These are phyloP conservation scores for Octonoba sinensis DNA, from an alignment of 2,888 invertebrate species.

Conservation along the genomic window DNA sequence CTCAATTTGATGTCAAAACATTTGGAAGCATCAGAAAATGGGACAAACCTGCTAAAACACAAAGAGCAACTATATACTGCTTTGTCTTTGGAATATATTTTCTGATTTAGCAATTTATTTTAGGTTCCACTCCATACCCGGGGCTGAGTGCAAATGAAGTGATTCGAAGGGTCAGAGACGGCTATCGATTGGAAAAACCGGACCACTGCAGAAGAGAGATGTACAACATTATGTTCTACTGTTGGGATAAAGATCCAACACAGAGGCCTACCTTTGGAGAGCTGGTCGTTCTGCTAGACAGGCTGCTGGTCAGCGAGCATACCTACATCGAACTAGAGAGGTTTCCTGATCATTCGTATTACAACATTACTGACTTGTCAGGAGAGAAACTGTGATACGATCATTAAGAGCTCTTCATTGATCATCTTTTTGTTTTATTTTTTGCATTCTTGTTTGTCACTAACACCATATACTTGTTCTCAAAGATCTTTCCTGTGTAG, in stretches of 20 bases:
- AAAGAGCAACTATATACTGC: too few species aligned
- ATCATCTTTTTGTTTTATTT: not conserved
- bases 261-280: conserved; percentile 87
- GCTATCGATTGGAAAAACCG: conserved; percentile 90
- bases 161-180: conserved; percentile 88
- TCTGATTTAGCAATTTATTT: conserved; percentile 40
- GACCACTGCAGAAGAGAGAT: conserved; percentile 90
- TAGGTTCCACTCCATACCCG: conserved; percentile 93
- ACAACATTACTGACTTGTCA: conserved; percentile 69
- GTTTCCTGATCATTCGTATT: conserved; percentile 92
- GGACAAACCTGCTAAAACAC: too few species aligned
- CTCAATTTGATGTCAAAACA: too few species aligned
- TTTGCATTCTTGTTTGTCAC: too few species aligned
- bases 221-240: conserved; percentile 95
- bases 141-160: conserved; percentile 92
- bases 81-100: not conserved
- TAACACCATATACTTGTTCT: not conserved
- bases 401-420: not conserved
- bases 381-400: conserved; percentile 67
- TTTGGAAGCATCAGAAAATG: too few species aligned
- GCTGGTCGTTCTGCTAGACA: conserved; percentile 84
- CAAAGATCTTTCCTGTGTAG: not conserved
- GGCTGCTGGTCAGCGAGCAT: conserved; percentile 87
- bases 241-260: conserved; percentile 90
- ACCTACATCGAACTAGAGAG: conserved; percentile 93